Conservation (phyloP, 2,888 invertebrate species). For the Microplitis manilae region DNA sequence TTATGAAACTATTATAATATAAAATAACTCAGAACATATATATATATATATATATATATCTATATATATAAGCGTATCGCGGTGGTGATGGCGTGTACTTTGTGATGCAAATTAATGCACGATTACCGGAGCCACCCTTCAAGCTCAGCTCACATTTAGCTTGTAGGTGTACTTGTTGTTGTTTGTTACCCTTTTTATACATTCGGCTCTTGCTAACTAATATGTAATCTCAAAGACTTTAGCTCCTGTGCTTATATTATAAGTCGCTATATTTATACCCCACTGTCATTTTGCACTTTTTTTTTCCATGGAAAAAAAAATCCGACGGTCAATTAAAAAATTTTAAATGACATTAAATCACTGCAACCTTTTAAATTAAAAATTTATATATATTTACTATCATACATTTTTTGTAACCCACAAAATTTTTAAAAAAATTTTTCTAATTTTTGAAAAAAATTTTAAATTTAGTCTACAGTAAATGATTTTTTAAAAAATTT, state of each 20-base stretch:
- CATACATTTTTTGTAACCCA: too few species aligned
- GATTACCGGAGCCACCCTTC: constrained; percentile 65
- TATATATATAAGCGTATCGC: constrained; percentile 64
- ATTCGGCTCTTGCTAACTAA: constrained; percentile 8
- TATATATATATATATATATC: constrained; percentile 63
- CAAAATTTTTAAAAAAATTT: too few species aligned
- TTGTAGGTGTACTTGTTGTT: constrained; percentile 15
- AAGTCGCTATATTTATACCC: background rate
- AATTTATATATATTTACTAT: too few species aligned
- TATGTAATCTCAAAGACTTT: background rate
- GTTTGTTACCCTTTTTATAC: constrained; percentile 14
- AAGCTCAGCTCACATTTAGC: constrained; percentile 36
- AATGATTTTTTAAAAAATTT: too few species aligned
- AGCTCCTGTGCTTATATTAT: background rate
- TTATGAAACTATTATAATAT: background rate
- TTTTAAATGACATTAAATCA: too few species aligned
- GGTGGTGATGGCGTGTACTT: constrained; percentile 68
- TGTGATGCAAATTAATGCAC: constrained; percentile 71
- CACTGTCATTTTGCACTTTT: background rate
- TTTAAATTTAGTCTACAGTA: too few species aligned
- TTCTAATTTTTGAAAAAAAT: too few species aligned
- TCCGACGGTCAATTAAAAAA: too few species aligned
- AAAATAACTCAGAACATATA: constrained; percentile 16
- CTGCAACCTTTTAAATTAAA: too few species aligned
- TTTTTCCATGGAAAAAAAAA: background rate